Base-by-base conservation (phyloP, 2,888 invertebrate genomes). In the Phyto melanocephala region DNA sequence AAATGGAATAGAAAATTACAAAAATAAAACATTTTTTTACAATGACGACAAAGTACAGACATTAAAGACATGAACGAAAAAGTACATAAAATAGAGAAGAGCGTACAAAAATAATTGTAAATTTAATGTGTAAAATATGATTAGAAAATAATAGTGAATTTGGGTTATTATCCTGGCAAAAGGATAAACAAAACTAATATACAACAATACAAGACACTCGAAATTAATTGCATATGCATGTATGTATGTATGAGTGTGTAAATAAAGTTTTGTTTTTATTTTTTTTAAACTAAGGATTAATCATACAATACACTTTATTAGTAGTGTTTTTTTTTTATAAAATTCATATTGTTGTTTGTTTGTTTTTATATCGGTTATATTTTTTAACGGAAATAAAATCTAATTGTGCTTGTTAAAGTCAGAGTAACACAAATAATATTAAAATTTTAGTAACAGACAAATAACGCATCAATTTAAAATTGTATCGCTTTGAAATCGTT, bases 1-100 rank as follows among this genome's bases (percentile, higher is more conserved):
- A 78, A 68, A 74, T 77, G 78, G 78, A 76, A 80, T 71, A 72
- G 8, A 71, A 80, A 67, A 68, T 74, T 60, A 52, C 10, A 37
- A 67, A 67, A 37, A 40, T 8, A 20, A 56, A 65, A 78, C 3
- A 28, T 52, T 35, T 11, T 4, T 67, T 74, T 58, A 67, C 65
- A 50, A 40, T 33, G 65, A 58, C 42, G 45, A 35, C 28, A 71
- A 79, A 50, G 42, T 33, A 45, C 33, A 63, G 54, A 54, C 40
- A 40, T 47, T 4, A 37, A 5, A 37, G 7, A 20, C n/a, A n/a
- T n/a, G n/a, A n/a, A 58, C 42, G 45, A 35, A 17, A 71, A 79
- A 50, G 42, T 33, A 45, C 33, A 63, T 63, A 54, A 52, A 40
- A 60, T 4, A 37, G 10, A 37, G 7, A 20, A 35, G 33, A 63